Base-by-base conservation (phyloP, 2,113 vertebrate genomes). In the Zapornia atra region DNA sequence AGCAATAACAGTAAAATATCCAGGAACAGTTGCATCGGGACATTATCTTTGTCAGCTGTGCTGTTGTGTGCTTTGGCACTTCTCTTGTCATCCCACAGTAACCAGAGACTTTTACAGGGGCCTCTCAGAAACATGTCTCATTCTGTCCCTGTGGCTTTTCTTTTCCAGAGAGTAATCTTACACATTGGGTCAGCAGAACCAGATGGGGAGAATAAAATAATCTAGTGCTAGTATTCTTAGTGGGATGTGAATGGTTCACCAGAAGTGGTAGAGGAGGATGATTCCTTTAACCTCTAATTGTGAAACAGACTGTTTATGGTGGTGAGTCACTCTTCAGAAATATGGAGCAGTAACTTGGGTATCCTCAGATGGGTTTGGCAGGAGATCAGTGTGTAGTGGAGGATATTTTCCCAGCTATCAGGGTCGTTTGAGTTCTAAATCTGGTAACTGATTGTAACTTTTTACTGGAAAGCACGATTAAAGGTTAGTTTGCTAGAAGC, bases 1-100 rank as follows among this genome's bases (percentile, higher is more conserved):
- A 84, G 88, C 69, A 88, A 68, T 96, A 94, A 92, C 77, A 94
- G 86, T 91, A 69, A 95, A 86, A 75, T 54, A 78, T 46, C 90
- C 88, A 60, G 57, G 72, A 88, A 8, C n/a, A 53, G 83, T 96
- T 83, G 56, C 60, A 24, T 15, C 5, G 11, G 79, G 88, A 60
- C 68, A 36, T 88, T 84, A 68, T 93, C 38, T 57, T 69, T 84
- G 76, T 84, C 90, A 88, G 82, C 88, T 84, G 79, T 36, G 68
- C 79, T 78, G 66, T 3, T 92, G 82, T 90, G 75, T 84, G 80
- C 69, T 83, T 94, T 96, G 92, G 86, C 95, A 61, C 48, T 1
- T 90, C 79, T 94, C 12, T n/a, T 79, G 63, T 60, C 82, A 19
- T 57, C 82, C 86, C 34, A 7, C 72, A 29, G 72, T 50, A 88